Evolutionary conservation across 64 coral and sea anemone species (phyloP).

Genomic region (Dendronephthya gigantea): DNA sequence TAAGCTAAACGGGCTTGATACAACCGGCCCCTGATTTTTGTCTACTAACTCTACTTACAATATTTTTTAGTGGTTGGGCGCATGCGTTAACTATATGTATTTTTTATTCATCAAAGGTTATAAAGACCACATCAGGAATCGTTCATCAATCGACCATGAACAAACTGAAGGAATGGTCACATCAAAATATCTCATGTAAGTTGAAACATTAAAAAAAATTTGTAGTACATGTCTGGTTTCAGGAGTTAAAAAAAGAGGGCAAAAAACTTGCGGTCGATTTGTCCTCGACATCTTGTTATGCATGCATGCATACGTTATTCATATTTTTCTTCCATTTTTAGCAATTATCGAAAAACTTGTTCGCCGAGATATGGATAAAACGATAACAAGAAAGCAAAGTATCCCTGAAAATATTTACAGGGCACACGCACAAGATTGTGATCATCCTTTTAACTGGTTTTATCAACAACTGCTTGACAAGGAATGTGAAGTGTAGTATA

Average conservation of each 20-base stretch:
- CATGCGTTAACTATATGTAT: neutral
- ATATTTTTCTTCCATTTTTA: neutral
- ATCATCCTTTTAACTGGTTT: neutral
- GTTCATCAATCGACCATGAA: neutral
- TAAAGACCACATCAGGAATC: neutral
- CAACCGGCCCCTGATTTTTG: too few species aligned
- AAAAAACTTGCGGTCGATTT: neutral
- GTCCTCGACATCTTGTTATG: neutral
- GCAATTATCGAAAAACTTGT: neutral
- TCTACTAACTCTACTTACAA: too few species aligned
- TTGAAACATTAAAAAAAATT: too few species aligned
- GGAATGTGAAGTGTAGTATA: too few species aligned
- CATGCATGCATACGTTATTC: neutral
- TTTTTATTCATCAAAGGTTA: neutral
- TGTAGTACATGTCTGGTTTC: too few species aligned
- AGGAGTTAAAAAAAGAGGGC: too few species aligned
- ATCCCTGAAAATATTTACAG: neutral
- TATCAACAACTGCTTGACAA: neutral
- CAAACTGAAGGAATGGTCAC: conserved; percentile 13
- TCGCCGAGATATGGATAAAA: neutral
- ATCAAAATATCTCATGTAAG: neutral
- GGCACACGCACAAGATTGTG: neutral
- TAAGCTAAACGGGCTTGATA: too few species aligned
- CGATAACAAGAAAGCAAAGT: neutral
- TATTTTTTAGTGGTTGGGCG: too few species aligned